These are phyloP conservation scores for Entomobrya multifasciata DNA, from an alignment of 2,888 invertebrate genomes.

Conservation along the genomic window DNA sequence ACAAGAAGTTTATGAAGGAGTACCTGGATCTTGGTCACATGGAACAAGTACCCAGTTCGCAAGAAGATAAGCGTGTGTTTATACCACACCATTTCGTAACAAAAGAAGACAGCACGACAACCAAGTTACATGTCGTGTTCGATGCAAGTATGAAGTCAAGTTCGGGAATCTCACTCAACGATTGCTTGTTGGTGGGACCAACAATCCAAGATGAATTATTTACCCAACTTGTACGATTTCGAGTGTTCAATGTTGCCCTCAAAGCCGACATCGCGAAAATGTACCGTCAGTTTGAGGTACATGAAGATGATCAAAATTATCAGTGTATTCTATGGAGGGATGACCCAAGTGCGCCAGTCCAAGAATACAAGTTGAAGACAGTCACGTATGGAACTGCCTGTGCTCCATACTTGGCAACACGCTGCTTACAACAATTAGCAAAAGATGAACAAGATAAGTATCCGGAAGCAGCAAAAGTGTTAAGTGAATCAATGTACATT, in stretches of 20 bases:
- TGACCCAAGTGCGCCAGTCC: not conserved
- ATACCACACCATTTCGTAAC: constrained; percentile 80
- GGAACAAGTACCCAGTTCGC: constrained; percentile 62
- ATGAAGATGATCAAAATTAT: constrained; percentile 78
- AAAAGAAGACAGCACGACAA: constrained; percentile 77
- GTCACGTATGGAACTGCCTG: no score
- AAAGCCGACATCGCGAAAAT: constrained; percentile 80
- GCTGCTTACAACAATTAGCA: not conserved
- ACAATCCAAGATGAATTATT: not conserved
- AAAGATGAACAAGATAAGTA: constrained; percentile 8
- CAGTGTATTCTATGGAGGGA: constrained; percentile 81
- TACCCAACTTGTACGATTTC: constrained; percentile 8
- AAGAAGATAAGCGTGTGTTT: constrained; percentile 64
- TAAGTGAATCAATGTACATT: constrained; percentile 80
- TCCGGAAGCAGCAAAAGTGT: constrained; percentile 65
- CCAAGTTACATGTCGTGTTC: no score
- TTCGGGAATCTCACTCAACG: not conserved
- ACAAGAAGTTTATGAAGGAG: constrained; percentile 76
- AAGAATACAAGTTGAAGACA: no score
- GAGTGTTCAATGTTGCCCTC: constrained; percentile 73
- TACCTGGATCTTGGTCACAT: constrained; percentile 76
- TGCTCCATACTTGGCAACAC: no score
- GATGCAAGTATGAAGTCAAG: constrained; percentile 73
- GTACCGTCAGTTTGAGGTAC: constrained; percentile 61
- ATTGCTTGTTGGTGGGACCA: not conserved